Evolutionary conservation across 2,113 vertebrate genomes (phyloP).

Genomic region (Tachysurus fulvidraco): DNA sequence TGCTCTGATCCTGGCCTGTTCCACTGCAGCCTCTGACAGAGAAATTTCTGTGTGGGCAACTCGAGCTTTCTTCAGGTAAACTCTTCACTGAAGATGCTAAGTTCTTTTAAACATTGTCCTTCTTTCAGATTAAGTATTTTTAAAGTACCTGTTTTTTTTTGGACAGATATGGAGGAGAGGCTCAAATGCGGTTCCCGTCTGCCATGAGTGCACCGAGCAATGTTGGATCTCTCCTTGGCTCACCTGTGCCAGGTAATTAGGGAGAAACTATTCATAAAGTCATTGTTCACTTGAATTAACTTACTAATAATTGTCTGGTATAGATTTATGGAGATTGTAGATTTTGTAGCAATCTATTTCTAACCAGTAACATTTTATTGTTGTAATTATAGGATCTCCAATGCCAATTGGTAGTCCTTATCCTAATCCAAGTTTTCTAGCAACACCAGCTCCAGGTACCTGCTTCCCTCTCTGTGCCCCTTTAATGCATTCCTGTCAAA

Average conservation of each 20-base stretch:
- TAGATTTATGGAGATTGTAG: not conserved
- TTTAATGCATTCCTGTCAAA: not conserved
- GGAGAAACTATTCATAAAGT: not conserved
- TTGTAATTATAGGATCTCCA: slow-evolving; percentile 67
- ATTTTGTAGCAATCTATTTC: not conserved
- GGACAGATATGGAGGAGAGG: slow-evolving; percentile 91
- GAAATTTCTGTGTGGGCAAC: slow-evolving; percentile 94
- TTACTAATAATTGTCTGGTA: not conserved
- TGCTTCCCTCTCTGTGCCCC: not conserved
- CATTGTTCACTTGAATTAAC: not conserved
- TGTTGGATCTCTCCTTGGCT: slow-evolving; percentile 80
- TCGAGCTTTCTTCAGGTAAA: slow-evolving; percentile 92
- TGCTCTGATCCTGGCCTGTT: slow-evolving; percentile 92
- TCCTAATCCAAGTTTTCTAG: slow-evolving; percentile 70
- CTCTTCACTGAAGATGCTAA: not conserved
- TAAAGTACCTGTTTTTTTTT: not conserved
- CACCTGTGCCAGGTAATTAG: slow-evolving; percentile 74
- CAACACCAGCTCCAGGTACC: slow-evolving; percentile 75
- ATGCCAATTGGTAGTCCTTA: slow-evolving; percentile 66
- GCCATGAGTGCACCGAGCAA: slow-evolving; percentile 79
- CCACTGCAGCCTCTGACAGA: slow-evolving; percentile 82
- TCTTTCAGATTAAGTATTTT: not conserved
- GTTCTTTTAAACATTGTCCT: not conserved
- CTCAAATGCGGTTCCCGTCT: slow-evolving; percentile 92
- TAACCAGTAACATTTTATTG: slow-evolving; percentile 27